Evolutionary conservation across 2,888 invertebrate species (phyloP), one percentile per base, ranked within the genome.

Genomic region (Agrypnus murinus): DNA sequence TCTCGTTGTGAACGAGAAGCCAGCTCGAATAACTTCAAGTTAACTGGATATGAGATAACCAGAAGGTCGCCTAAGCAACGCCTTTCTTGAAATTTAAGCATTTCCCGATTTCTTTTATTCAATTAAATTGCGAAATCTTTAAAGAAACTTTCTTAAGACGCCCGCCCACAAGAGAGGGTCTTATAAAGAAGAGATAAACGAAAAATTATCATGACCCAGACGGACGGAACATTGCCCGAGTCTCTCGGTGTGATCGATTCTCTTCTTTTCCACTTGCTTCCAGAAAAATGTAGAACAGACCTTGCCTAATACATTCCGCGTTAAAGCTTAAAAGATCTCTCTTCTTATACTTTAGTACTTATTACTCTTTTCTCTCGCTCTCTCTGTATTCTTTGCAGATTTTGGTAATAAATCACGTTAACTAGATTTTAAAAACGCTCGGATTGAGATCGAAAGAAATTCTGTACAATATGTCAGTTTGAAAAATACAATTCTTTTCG

Each of bases 221-320:
- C 65, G 14, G 65, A 57, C 65, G 14, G 40, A 25, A 45, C 14
- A 19, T 40, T 14, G 65, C 53, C 25, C 64, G 50, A 15, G 40
- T 19, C n/a, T 43, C 14, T 10, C 15, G n/a, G 55, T 32, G 43
- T 34, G 55, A 55, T 65, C 65, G 65, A 65, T 65, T 53, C 32
- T 45, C 59, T 59, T 53, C 32, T 45, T 43, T 59, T 34, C 38
- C 36, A 36, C 17, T 43, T 55, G 15, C 65, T 65, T 65, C 55
- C 65, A 55, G 55, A 65, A 57, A 65, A 53, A 50, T 64, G 64
- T 50, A 53, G 50, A 64, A 31, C 64, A 64, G 45, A 53, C 55
- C 65, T 65, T 65, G 45, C 57, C 55, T 65, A 65, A 65, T 65
- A 40, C 40, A 40, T 36, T 40, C 19, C 58, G 19, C 40, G 38